These are phyloP conservation scores for Apocheima hispidaria DNA, from an alignment of 2,888 invertebrate species.

Conservation along the genomic window DNA sequence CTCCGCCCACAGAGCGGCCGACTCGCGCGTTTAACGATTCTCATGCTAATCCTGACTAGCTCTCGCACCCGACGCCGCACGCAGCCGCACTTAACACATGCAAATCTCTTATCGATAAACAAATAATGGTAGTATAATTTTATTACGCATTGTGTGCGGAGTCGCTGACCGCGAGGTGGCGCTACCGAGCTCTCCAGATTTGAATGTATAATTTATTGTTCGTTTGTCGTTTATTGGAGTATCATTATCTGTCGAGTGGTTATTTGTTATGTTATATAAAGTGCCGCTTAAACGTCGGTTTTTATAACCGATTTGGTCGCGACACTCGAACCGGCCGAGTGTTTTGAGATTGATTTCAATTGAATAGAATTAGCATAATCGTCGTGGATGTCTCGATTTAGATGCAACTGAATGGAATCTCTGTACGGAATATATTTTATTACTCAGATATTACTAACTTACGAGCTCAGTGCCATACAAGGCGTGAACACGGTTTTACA, in stretches of 20 bases:
- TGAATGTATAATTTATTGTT: slow-evolving; percentile 72
- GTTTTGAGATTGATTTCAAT: slow-evolving; percentile 13
- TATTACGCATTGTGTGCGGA: slow-evolving; percentile 73
- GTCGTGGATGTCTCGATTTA: slow-evolving; percentile 5
- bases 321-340: slow-evolving; percentile 17
- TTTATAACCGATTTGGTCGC: slow-evolving; percentile 23
- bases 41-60: slow-evolving; percentile 70
- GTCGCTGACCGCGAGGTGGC: slow-evolving; percentile 72
- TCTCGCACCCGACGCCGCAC: slow-evolving; percentile 48
- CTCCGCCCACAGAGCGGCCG: slow-evolving; percentile 16
- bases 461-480: background rate
- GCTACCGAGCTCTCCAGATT: slow-evolving; percentile 61
- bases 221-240: slow-evolving; percentile 42
- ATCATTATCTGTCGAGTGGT: slow-evolving; percentile 38
- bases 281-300: slow-evolving; percentile 15
- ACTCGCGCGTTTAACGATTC: slow-evolving; percentile 70
- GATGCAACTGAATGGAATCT: background rate
- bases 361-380: slow-evolving; percentile 19
- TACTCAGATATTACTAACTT: background rate
- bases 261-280: slow-evolving; percentile 33
- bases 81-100: slow-evolving; percentile 75
- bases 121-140: slow-evolving; percentile 81
- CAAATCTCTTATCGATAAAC: slow-evolving; percentile 82
- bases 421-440: background rate
- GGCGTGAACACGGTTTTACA: too few relatives aligned